Percentiles rank a stretch among this genome's conserved stretches.
Conservation (phyloP, 2,888 invertebrate species). For the Mystacides longicornis region DNA sequence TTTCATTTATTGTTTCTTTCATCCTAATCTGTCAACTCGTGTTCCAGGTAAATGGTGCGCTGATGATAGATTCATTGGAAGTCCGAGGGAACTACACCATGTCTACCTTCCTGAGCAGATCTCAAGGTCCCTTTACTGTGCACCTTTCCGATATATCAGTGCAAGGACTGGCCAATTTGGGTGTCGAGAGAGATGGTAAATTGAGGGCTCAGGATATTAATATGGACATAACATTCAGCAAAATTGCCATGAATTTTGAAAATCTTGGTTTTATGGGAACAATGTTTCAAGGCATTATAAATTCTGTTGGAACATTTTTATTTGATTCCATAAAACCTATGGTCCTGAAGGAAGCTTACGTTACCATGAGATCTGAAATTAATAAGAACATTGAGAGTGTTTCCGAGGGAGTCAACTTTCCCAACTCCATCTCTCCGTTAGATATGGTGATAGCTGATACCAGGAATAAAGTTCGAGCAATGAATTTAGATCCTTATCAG, state of each 20-base stretch:
- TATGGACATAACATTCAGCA: constrained; percentile 69
- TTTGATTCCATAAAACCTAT: constrained; percentile 85
- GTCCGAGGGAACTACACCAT: constrained; percentile 71
- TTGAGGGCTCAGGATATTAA: constrained; percentile 69
- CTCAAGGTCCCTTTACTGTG: constrained; percentile 72
- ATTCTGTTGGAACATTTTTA: constrained; percentile 71
- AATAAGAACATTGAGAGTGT: constrained; percentile 65
- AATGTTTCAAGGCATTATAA: constrained; percentile 65
- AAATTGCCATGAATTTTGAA: constrained; percentile 73
- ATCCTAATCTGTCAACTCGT: no score
- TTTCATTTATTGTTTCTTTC: no score
- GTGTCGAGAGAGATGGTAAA: constrained; percentile 66
- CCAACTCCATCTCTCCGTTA: constrained; percentile 78
- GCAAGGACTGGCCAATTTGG: constrained; percentile 60
- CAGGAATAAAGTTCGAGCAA: constrained; percentile 57
- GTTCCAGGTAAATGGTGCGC: constrained; percentile 61
- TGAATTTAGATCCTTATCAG: constrained; percentile 68
- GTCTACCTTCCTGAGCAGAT: constrained; percentile 60
- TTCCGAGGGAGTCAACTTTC: constrained; percentile 63
- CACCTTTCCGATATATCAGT: constrained; percentile 63
- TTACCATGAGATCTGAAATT: constrained; percentile 63
- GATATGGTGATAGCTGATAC: constrained; percentile 75
- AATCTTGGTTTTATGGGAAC: constrained; percentile 72
- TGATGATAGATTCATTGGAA: constrained; percentile 62
- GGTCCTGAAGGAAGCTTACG: constrained; percentile 70